A percentile compares a stretch with the other conserved stretches of the same genome.
Conservation (phyloP, 2,113 vertebrate genomes). For the Phoxinus phoxinus region DNA sequence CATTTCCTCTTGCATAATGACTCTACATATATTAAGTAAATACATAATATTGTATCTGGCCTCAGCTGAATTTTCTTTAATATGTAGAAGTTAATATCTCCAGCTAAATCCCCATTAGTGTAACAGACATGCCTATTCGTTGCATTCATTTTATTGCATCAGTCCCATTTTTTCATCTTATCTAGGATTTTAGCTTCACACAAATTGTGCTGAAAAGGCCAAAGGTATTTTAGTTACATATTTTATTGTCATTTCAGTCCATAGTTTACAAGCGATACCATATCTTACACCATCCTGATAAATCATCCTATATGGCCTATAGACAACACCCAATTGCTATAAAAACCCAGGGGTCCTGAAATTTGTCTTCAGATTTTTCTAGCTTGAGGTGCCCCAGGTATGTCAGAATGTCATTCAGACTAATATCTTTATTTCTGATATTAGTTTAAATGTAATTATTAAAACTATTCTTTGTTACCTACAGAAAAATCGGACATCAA, state of each 20-base stretch:
- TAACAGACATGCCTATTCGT: neutral
- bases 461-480: conserved; percentile 3
- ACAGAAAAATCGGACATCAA: neutral
- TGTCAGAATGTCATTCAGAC: neutral
- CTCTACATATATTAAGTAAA: neutral
- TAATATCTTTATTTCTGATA: neutral
- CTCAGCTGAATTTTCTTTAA: neutral
- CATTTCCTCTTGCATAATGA: neutral
- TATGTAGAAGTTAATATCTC: neutral
- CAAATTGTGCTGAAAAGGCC: neutral
- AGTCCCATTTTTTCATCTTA: conserved; percentile 14
- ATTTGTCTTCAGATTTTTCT: neutral
- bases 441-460: neutral
- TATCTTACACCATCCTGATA: conserved; percentile 50
- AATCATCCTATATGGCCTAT: conserved; percentile 11
- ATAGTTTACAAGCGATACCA: conserved; percentile 54
- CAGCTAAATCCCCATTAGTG: neutral
- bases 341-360: conserved; percentile 24
- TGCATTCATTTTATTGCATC: conserved; percentile 16
- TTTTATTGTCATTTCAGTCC: conserved; percentile 31
- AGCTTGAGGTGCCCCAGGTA: conserved; percentile 35
- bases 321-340: conserved; percentile 7
- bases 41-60: neutral
- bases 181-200: neutral
- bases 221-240: conserved; percentile 36